Evolutionary conservation across 2,113 vertebrate species (phyloP), one percentile per base, ranked within the genome.

Genomic region (Planiliza haematocheilus): DNA sequence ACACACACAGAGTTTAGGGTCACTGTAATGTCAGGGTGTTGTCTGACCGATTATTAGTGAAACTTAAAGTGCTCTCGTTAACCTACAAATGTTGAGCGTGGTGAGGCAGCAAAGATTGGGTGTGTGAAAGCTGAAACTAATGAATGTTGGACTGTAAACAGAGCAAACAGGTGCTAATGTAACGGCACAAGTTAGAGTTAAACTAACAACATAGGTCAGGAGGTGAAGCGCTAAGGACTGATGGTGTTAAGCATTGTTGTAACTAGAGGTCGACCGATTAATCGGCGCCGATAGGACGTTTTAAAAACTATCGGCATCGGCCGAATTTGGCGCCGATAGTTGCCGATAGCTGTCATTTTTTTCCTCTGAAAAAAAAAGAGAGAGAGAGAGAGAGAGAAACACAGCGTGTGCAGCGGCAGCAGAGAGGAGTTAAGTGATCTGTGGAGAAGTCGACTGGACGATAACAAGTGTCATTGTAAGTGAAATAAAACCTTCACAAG

Each of bases 1-100:
- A 50, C 51, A 48, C 68, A 78, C 43, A 36, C 21, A 74, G 9
- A 57, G 36, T 68, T 53, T 10, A 20, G 24, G 65, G 64, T 71
- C 55, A 55, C 7, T 36, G 24, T 5, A 30, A 64, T 49, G 45
- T 67, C 65, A 79, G 18, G 45, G 11, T 36, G 70, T 41, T 66
- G 52, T 57, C 21, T 20, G 5, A 50, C 74, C 83, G n/a, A 75
- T 21, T 34, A 24, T 52, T 4, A 18, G 42, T 42, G 39, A 70
- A 65, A 30, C 24, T 30, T 2, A 30, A 30, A 30, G 24, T 5
- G 24, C 5, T 30, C 5, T 5, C 24, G 5, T 30, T 2, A 30
- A 30, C 24, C 3, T 3, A 30, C 24, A 30, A 30, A 30, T 30
- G 24, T 30, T 30, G 24, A 30, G 24, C 24, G 51, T 68, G 24